phyloP scores from a whole-genome alignment of 2,888 invertebrate genomes.

The Dromius quadrimaculatus region DNA sequence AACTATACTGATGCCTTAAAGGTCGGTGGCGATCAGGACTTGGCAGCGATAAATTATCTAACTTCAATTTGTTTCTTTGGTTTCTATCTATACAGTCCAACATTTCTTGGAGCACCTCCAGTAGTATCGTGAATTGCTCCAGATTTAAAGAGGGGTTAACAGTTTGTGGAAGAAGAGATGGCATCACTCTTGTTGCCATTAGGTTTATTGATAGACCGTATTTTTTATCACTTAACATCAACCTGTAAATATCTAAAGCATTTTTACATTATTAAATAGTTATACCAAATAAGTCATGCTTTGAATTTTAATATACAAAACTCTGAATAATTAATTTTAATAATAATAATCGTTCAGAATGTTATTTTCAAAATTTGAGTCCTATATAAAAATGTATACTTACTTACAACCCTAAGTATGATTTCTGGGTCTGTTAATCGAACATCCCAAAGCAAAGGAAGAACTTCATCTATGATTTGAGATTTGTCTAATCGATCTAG shows the following conservation, averaged over 20 bases:
- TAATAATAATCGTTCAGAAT: no score
- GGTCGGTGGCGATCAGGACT: constrained; percentile 83
- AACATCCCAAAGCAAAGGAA: constrained; percentile 89
- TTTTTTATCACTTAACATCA: constrained; percentile 90
- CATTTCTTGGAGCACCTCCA: constrained; percentile 93
- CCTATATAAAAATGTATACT: no score
- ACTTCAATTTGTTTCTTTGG: constrained; percentile 89
- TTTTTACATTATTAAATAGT: no score
- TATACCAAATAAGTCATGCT: neutral
- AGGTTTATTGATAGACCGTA: constrained; percentile 90
- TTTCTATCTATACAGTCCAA: constrained; percentile 88
- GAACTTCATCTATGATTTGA: constrained; percentile 90
- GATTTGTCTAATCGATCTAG: constrained; percentile 86
- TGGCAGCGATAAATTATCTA: constrained; percentile 81
- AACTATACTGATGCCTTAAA: constrained; percentile 84
- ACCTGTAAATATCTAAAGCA: constrained; percentile 87
- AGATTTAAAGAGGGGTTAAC: constrained; percentile 88
- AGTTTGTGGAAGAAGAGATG: constrained; percentile 90
- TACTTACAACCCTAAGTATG: constrained; percentile 91
- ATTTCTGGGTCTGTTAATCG: constrained; percentile 90
- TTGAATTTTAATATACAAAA: no score
- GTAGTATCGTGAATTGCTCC: constrained; percentile 83
- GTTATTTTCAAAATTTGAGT: constrained; percentile 9
- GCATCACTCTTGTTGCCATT: constrained; percentile 95
- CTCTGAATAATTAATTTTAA: no score